These are phyloP conservation scores for Oxycera nigricornis DNA, from an alignment of 2,888 invertebrate genomes.

Conservation along the genomic window DNA sequence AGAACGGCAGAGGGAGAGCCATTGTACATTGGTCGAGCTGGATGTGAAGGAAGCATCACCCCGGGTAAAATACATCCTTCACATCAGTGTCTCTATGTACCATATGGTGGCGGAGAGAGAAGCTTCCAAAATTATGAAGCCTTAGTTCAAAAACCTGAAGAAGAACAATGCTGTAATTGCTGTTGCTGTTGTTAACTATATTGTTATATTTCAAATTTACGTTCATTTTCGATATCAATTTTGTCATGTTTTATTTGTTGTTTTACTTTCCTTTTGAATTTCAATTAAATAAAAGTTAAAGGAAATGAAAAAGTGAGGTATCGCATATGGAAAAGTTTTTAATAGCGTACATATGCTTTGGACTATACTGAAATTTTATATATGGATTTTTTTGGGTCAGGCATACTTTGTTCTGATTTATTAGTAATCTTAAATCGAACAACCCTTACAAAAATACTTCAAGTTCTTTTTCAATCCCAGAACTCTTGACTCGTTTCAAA, in stretches of 20 bases:
- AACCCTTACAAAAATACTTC: no score
- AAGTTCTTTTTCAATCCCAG: no score
- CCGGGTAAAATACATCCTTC: conserved; percentile 69
- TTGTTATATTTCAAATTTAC: neutral
- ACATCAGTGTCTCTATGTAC: conserved; percentile 65
- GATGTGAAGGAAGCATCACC: conserved; percentile 65
- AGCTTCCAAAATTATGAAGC: conserved; percentile 58
- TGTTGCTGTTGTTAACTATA: conserved; percentile 19
- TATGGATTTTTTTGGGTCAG: no score
- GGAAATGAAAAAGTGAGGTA: no score
- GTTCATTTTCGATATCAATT: neutral
- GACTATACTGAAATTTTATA: no score
- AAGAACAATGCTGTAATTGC: neutral
- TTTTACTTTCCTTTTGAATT: neutral
- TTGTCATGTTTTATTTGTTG: neutral
- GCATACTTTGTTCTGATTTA: no score
- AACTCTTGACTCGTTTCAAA: no score
- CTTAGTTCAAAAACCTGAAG: conserved; percentile 50
- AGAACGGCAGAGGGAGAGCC: conserved; percentile 65
- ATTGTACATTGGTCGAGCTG: conserved; percentile 65
- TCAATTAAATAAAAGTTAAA: conserved; percentile 4
- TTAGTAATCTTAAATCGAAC: no score
- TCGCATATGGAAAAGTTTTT: no score
- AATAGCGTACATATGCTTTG: no score
- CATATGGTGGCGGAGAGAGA: conserved; percentile 60